Evolutionary conservation across 2,888 invertebrate genomes (phyloP), one percentile per base, ranked within the genome.

Genomic region (Lissocephala sabroskyi): DNA sequence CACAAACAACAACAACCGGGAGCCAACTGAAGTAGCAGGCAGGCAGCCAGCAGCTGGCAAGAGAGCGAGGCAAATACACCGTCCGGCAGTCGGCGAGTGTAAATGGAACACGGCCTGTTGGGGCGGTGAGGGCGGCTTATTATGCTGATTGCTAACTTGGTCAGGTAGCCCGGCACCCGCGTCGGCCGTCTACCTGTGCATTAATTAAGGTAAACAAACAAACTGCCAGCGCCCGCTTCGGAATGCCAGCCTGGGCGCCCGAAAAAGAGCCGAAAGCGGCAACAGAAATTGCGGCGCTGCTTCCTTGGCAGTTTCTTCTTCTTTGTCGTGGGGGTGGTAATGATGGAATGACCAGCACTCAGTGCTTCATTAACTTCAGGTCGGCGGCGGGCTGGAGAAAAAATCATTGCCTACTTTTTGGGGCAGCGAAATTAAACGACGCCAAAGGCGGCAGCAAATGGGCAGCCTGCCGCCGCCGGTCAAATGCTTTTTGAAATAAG

Each of bases 161-260:
- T n/a, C n/a, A n/a, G n/a, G n/a, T n/a, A n/a, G n/a, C n/a, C n/a
- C n/a, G 23, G 23, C 23, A 5, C 7, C 23, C 23, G 3, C 23
- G 7, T 23, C 23, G 23, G 3, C 23, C 23, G 4, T 23, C 23
- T 3, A 5, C 28, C 55, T 59, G 48, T 68, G 71, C 71, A 71
- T 71, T 71, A 71, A 71, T 71, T 71, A 71, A 75, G 76, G 79
- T 78, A 71, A 71, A 71, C 64, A 66, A 68, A 68, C 65, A 70
- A 74, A 53, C 49, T 59, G 37, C 29, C 3, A 36, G 37, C 36
- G 11, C n/a, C n/a, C n/a, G n/a, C n/a, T n/a, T n/a, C n/a, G 9
- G 17, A 18, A 7, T n/a, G 30, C 2, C 10, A 29, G 39, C 11
- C 4, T 14, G 19, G 3, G 44, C 9, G 9, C 11, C 28, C 11